Evolutionary conservation across 1,140 invertebrate genomes (phyloP).

Genomic region (Brachystomella parvula): DNA sequence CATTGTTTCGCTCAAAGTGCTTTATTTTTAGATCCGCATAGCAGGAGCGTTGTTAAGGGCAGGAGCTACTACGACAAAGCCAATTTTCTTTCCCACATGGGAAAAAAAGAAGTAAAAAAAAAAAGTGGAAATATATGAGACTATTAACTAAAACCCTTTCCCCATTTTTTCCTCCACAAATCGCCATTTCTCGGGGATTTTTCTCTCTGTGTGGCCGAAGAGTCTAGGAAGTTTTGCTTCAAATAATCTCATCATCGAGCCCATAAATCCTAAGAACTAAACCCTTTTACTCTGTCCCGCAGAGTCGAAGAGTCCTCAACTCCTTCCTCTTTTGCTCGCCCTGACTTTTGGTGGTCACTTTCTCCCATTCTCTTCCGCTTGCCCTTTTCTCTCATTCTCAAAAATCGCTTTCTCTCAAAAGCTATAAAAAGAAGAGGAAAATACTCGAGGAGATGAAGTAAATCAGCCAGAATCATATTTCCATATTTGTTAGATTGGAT

Average conservation of each 20-base stretch:
- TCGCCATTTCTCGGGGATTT: conserved; percentile 26
- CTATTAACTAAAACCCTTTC: conserved; percentile 37
- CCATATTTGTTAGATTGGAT: background rate
- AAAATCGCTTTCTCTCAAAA: background rate
- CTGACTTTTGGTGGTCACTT: too few relatives aligned
- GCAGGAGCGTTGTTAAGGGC: too few relatives aligned
- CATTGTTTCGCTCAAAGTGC: too few relatives aligned
- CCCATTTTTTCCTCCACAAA: conserved; percentile 30
- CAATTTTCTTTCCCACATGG: background rate
- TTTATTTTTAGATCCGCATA: too few relatives aligned
- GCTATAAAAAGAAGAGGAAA: background rate
- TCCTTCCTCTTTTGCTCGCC: too few relatives aligned
- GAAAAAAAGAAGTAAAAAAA: background rate
- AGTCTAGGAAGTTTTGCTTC: conserved; percentile 18
- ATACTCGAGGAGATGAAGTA: too few relatives aligned
- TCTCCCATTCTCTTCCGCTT: background rate
- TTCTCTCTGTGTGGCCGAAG: conserved; percentile 12
- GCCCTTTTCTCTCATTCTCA: background rate
- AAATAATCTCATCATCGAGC: conserved; percentile 34
- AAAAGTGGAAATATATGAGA: conserved; percentile 24
- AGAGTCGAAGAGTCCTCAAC: background rate
- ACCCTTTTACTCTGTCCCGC: conserved; percentile 26
- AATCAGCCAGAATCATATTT: background rate
- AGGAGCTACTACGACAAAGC: too few relatives aligned
- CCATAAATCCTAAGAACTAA: conserved; percentile 27